These are phyloP conservation scores for Salmo trutta DNA, from an alignment of 2,797 vertebrate genomes.

Conservation along the genomic window DNA sequence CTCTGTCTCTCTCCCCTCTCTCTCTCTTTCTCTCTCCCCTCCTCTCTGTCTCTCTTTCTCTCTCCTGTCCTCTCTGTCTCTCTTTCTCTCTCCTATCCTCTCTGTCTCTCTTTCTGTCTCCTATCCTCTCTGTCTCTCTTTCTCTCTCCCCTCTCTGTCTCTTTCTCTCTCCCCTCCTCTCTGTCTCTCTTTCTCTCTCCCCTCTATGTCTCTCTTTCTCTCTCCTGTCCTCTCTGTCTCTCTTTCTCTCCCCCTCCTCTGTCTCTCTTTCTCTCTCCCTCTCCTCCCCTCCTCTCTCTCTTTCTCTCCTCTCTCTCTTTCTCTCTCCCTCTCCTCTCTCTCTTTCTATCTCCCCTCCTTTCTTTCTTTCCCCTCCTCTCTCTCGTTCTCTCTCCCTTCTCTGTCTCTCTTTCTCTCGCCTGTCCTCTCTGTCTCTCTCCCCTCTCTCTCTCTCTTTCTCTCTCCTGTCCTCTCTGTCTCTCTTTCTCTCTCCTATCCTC, in stretches of 20 bases:
- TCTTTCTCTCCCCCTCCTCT: not conserved
- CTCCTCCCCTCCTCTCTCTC: too few relatives aligned
- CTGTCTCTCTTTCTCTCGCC: too few relatives aligned
- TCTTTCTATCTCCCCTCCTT: constrained; percentile 29
- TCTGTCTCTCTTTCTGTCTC: too few relatives aligned
- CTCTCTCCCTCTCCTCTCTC: too few relatives aligned
- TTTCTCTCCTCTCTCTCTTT: too few relatives aligned
- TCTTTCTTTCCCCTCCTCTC: constrained; percentile 7
- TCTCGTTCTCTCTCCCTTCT: constrained; percentile 17
- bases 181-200: constrained; percentile 20
- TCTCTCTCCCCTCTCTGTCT: too few relatives aligned
- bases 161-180: not conserved
- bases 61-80: constrained; percentile 32
- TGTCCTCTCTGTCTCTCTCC: constrained; percentile 1
- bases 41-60: constrained; percentile 36
- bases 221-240: not conserved
- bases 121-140: too few relatives aligned
- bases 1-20: constrained; percentile 14
- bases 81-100: too few relatives aligned
- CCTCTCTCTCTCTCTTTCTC: too few relatives aligned
- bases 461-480: too few relatives aligned
- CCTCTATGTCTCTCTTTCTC: not conserved
- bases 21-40: constrained; percentile 33
- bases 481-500: not conserved
- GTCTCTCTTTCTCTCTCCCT: not conserved